Base-by-base conservation (phyloP, 53 echinoderm and acorn worm genomes). In the Echinarachnius parma region DNA sequence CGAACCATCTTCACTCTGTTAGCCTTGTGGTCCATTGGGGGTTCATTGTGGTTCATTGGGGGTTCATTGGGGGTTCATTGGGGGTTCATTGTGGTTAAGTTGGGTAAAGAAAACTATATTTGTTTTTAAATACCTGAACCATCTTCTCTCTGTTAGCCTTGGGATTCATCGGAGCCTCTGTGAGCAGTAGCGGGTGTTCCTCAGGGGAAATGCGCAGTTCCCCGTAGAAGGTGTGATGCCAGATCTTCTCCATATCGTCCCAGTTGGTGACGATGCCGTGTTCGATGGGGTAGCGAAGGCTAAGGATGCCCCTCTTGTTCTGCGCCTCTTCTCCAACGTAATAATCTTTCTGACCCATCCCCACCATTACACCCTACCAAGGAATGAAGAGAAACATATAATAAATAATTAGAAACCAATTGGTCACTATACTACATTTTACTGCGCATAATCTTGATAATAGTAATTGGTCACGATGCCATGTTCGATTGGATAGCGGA, bases 161-260 rank as follows among this genome's bases (percentile, higher is more conserved):
- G 9, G 95, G 96, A 60, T 95, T 95, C 62, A 90, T 53, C 14
- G 96, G 95, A 14, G 96, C 96, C 79, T 94, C 96, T 24, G 96
- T 90, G 54, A 94, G 75, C 14, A 91, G 85, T 8, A 95, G 64
- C 15, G 96, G 83, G 55, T 91, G 90, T 77, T 94, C 96, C 64
- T 90, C 83, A 22, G 86, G 86, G 24, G 90, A 81, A 53, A 90
- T 86, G 75, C 90, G 80, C 35, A 90, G 68, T 32, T 90, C 90
- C 33, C 86, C 86, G 94, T 94, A 94, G 87, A 94, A 94, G 59
- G 94, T 94, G 70, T 94, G 94, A 81, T 94, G 94, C 94, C 94
- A 94, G 87, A 94, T 90, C 87, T 94, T 94, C 81, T 94, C 94
- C 94, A 94, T 94, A 59, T 94, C 94, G 74, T 94, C 94, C 94